Base-by-base conservation (phyloP, 1,140 invertebrate species). In the Drosophila nasuta region DNA sequence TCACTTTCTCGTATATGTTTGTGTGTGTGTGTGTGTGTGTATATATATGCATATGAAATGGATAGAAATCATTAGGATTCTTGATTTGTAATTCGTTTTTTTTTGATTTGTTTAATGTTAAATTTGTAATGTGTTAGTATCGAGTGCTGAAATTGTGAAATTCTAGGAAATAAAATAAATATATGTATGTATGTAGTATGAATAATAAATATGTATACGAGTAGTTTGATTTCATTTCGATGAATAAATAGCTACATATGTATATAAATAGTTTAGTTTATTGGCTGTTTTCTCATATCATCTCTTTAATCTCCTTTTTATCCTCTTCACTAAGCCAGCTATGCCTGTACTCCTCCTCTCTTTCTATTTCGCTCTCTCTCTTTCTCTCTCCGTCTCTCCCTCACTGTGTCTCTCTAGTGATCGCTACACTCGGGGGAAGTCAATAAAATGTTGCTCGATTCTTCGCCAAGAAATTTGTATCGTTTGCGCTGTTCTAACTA, bases 221-320 rank as follows among this genome's bases (percentile, higher is more conserved):
- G 6, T 58, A 57, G 33, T 38, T 11, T 43, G 41, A 45, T 66
- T 38, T 57, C 33, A 11, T 38, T 20, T 57, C 54, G 35, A 75
- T 70, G 52, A 75, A 75, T 75, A 75, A 75, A 75, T 75, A 75
- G 66, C 58, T 70, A 33, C 17, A 67, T 73, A 66, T 67, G 57
- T 58, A 65, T 67, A 63, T 58, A 60, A 62, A 65, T 73, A 63
- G 73, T 71, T 71, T 64, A 70, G 4, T 70, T 74, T 70, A 70
- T 75, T 69, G 56, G 71, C 30, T 65, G 35, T 41, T 48, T 45
- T 33, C 10, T 33, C 20, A 49, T 54, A 35, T 62, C 13, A 38
- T 43, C 46, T 51, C 11, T 64, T 64, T 28, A 2, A 59, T 57
- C 57, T 58, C 11, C 5, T 60, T 41, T 58, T 51, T 38, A 8